A percentile compares a stretch with the other conserved stretches of the same genome.
Evolutionary conservation across 2,888 invertebrate species (phyloP).

Genomic region (Agrochola macilenta): DNA sequence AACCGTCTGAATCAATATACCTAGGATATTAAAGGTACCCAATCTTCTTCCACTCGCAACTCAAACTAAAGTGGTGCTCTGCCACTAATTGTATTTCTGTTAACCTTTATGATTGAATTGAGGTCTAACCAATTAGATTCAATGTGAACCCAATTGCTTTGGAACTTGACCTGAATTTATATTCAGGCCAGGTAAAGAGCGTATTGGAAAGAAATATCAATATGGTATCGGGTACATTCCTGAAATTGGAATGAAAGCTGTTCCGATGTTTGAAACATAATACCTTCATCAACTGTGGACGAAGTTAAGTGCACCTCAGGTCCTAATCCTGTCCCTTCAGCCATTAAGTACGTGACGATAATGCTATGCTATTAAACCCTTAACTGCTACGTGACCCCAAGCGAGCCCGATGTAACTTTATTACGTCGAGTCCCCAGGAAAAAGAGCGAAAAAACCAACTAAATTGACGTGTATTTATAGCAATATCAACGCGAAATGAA

Average conservation of each 20-base stretch:
- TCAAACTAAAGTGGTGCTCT: slow-evolving; percentile 26
- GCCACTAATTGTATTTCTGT: slow-evolving; percentile 54
- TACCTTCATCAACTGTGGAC: slow-evolving; percentile 41
- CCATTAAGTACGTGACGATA: slow-evolving; percentile 59
- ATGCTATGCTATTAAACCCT: slow-evolving; percentile 58
- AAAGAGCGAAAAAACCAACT: slow-evolving; percentile 33
- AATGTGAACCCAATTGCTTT: slow-evolving; percentile 49
- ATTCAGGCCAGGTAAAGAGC: slow-evolving; percentile 41
- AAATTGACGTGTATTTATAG: slow-evolving; percentile 51
- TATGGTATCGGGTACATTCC: background rate
- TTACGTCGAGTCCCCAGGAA: slow-evolving; percentile 44
- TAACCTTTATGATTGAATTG: slow-evolving; percentile 59
- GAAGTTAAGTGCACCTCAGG: slow-evolving; percentile 45
- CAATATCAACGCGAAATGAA: slow-evolving; percentile 54
- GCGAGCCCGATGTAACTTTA: slow-evolving; percentile 48
- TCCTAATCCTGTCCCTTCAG: slow-evolving; percentile 35
- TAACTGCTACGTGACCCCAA: slow-evolving; percentile 55
- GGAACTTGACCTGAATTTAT: slow-evolving; percentile 52
- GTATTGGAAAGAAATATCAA: slow-evolving; percentile 41
- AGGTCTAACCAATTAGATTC: slow-evolving; percentile 56
- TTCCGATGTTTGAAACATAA: slow-evolving; percentile 27
- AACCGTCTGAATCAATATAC: slow-evolving; percentile 5
- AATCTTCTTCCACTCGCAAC: slow-evolving; percentile 13
- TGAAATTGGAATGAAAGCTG: slow-evolving; percentile 13
- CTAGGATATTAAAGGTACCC: background rate